Percentiles rank a stretch among this genome's conserved stretches.
These are phyloP conservation scores for Cryptocephalus moraei DNA, from an alignment of 2,888 invertebrate genomes.

Conservation along the genomic window DNA sequence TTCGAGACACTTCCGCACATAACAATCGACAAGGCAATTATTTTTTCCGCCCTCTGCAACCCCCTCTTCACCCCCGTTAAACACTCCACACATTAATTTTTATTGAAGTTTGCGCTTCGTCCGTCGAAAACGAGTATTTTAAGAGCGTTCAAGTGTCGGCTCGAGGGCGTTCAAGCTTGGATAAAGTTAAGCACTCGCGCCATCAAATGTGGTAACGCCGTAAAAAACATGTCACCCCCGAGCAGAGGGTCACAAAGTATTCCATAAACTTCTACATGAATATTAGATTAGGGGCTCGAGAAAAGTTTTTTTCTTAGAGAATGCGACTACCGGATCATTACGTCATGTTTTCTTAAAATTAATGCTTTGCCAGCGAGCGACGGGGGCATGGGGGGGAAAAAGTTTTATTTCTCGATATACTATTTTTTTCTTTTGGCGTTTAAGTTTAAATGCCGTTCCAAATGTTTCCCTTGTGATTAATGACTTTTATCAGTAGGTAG, in stretches of 20 bases:
- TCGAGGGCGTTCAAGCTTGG: constrained; percentile 14
- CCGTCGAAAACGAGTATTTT: neutral
- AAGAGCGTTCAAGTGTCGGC: constrained; percentile 3
- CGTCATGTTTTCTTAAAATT: neutral
- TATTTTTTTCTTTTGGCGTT: too few species aligned
- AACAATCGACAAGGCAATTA: too few species aligned
- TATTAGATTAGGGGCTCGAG: constrained; percentile 23
- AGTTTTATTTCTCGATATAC: too few species aligned
- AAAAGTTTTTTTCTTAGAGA: neutral
- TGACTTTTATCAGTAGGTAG: too few species aligned
- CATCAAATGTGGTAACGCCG: constrained; percentile 21
- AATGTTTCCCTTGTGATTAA: too few species aligned
- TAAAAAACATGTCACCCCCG: constrained; percentile 24
- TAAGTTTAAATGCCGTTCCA: too few species aligned
- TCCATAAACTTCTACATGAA: constrained; percentile 27
- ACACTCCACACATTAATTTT: neutral
- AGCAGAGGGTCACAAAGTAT: constrained; percentile 18
- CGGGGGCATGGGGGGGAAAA: neutral
- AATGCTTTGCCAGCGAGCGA: neutral
- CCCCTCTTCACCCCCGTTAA: neutral
- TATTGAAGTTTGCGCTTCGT: neutral
- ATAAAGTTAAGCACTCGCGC: constrained; percentile 22
- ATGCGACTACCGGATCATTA: neutral
- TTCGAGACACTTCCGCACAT: too few species aligned
- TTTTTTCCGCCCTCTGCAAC: too few species aligned